Evolutionary conservation across 2,797 vertebrate species (phyloP).

Genomic region (Hemitrygon akajei): DNA sequence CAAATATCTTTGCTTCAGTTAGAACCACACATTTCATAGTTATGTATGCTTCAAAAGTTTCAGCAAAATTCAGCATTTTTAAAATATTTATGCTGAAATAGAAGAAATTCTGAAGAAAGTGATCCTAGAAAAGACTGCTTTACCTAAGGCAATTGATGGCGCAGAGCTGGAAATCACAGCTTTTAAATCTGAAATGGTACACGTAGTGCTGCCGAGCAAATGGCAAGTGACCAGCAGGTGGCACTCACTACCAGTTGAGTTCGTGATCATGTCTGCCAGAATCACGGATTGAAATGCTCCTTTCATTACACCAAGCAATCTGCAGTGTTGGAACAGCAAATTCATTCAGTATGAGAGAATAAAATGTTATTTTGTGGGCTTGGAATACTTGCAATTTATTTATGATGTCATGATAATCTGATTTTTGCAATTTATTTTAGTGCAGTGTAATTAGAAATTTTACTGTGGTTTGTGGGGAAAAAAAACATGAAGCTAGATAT

Average conservation of each 20-base stretch:
- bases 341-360: neutral
- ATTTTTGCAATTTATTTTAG: neutral
- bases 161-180: neutral
- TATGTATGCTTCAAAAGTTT: too few relatives aligned
- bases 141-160: neutral
- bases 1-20: neutral
- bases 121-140: neutral
- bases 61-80: neutral
- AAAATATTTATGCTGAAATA: neutral
- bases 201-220: neutral
- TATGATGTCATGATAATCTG: neutral
- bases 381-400: neutral
- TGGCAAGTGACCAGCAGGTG: slow-evolving; percentile 20
- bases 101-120: neutral
- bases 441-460: neutral
- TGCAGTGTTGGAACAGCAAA: neutral
- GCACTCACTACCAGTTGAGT: neutral
- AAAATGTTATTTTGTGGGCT: neutral
- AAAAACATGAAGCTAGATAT: neutral
- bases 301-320: neutral
- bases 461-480: neutral
- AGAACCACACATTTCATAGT: neutral
- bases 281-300: neutral
- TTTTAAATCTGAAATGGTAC: too few relatives aligned
- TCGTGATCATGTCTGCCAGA: neutral